Base-by-base conservation (phyloP, 2,113 vertebrate species). In the Poeciliopsis turrubarensis region DNA sequence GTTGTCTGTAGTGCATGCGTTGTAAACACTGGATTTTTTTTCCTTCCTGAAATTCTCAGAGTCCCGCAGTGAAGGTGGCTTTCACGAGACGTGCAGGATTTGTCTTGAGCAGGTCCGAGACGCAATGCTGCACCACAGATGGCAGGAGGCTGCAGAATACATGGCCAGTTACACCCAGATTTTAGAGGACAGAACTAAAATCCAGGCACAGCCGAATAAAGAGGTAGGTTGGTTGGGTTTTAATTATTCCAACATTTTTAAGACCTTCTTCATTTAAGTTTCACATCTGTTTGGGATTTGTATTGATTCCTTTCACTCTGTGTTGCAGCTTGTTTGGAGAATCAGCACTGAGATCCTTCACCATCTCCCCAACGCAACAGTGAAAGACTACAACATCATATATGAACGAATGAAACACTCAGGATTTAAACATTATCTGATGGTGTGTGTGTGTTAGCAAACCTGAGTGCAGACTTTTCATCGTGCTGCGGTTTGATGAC, bases 331-430 rank as follows among this genome's bases (percentile, higher is more conserved):
- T 0, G 89, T 96, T 90, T 98, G 96, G 97, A 96, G 94, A 90
- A 71, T 96, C 22, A 94, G 96, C 87, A 91, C 88, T 25, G 96
- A 97, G 93, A 95, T 99, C 86, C 87, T 99, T 10, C 95, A 94
- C 70, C 94, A 97, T 85, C 95, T 94, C 85, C 95, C 96, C 2
- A 93, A 88, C 12, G 92, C 95, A 86, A 95, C 19, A 1, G 19
- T 94, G 66, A 95, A 95, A 26, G 94, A 96, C 62, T 94, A 96
- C 82, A 97, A 75, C 77, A 83, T 72, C 78, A 95, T 99, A 84
- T 94, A 95, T 26, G 96, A 98, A 76, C 92, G 88, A 39, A 95
- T 98, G 92, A 99, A 99, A 89, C 95, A 96, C 83, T 89, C 92
- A 5, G 95, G 96, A 29, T 73, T 97, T 39, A 93, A 87, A 82